Base-by-base conservation (phyloP, 2,888 invertebrate genomes). In the Stenodera caucasica region DNA sequence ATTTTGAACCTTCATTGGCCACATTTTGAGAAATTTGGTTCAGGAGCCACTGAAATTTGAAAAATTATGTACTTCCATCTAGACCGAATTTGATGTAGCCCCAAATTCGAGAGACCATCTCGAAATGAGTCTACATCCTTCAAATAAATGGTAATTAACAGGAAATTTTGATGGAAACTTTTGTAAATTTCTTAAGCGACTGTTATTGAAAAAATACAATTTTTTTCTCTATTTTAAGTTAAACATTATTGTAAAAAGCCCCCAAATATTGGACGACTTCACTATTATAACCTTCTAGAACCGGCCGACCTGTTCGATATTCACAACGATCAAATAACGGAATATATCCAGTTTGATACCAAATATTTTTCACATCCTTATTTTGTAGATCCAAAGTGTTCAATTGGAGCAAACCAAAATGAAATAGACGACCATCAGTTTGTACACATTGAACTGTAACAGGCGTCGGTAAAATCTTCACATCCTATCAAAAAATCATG, bases 331-430 rank as follows among this genome's bases (percentile, higher is more conserved):
- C 82, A 71, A 89, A 94, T 18, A 94, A 75, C 66, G 86, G 81
- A 54, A 90, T 80, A 66, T 83, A 79, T 18, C 88, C 85, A 53
- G 85, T 84, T 72, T 86, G 85, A 85, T 92, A 96, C 86, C 91
- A 92, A 67, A 90, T 84, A 80, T 97, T 97, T 76, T 88, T 91
- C 0, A 83, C 78, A 26, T 85, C 85, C 23, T 84, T 82, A 12
- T 72, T 76, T 66, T 82, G 81, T 2, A 92, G 79, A 78, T 92
- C 85, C 33, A 93, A 81, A 0, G 92, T 92, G 72, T 94, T 94
- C 12, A 97, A 82, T 80, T 97, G 94, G 60, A 92, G 86, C 15
- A 93, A 85, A 4, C 90, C 89, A 76, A 96, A 94, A 75, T 94
- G 89, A 75, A 91, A 92, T 40, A 83, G 81, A 67, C 86, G 82